Evolutionary conservation across 64 coral and sea anemone genomes (phyloP).

Genomic region (Platygyra sinensis): DNA sequence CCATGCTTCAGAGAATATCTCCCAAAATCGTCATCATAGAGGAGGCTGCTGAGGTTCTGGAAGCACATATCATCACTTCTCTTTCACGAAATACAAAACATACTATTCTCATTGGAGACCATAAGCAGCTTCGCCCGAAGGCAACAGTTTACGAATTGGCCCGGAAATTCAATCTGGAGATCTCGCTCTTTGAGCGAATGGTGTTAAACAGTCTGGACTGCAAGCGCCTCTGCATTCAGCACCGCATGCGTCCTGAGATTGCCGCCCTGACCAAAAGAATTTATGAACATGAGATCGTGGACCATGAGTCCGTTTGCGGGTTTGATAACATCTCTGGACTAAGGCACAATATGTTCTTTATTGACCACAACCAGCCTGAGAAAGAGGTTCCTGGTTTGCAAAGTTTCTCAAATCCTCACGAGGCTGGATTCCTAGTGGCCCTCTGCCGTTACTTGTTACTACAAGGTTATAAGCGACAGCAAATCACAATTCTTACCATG

Average conservation of each 20-base stretch:
- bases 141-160: conserved; percentile 72
- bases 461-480: conserved; percentile 54
- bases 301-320: conserved; percentile 64
- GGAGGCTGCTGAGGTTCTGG: conserved; percentile 92
- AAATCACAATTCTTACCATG: conserved; percentile 73
- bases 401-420: conserved; percentile 75
- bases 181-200: conserved; percentile 91
- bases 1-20: conserved; percentile 67
- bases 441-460: conserved; percentile 69
- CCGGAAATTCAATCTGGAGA: conserved; percentile 66
- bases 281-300: conserved; percentile 70
- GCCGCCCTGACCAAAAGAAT: conserved; percentile 67
- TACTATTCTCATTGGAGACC: conserved; percentile 82
- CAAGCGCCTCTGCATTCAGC: conserved; percentile 73
- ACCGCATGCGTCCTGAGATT: conserved; percentile 84
- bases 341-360: conserved; percentile 75
- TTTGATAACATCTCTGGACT: conserved; percentile 72
- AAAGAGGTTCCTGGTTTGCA: background rate
- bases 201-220: conserved; percentile 80
- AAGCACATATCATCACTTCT: conserved; percentile 86
- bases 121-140: conserved; percentile 87
- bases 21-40: conserved; percentile 84
- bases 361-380: conserved; percentile 66
- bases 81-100: conserved; percentile 63
- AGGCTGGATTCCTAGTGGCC: conserved; percentile 65